Percentiles rank a stretch among this genome's conserved stretches.
phyloP scores from a whole-genome alignment of 2,797 vertebrate species.

The Lagocephalus sceleratus region DNA sequence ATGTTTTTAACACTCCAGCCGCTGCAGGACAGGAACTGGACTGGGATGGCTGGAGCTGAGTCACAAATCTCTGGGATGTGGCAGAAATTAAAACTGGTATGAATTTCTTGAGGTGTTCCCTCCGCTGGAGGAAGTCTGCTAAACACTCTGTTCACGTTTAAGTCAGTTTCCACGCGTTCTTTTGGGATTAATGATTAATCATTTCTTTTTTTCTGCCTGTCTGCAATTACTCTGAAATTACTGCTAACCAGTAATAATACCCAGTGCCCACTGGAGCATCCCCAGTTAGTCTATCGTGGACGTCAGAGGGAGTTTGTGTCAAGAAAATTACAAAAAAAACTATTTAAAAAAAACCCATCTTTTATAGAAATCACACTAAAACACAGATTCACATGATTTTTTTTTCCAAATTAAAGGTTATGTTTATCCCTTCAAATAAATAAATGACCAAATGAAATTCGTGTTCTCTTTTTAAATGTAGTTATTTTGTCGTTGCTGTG shows the following conservation, averaged over 20 bases:
- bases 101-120: conserved; percentile 65
- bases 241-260: conserved; percentile 7
- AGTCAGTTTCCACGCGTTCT: conserved; percentile 11
- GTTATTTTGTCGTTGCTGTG: too few relatives aligned
- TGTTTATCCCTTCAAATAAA: too few relatives aligned
- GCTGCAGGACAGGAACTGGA: conserved; percentile 39
- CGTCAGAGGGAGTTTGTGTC: too few relatives aligned
- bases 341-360: too few relatives aligned
- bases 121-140: conserved; percentile 61
- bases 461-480: too few relatives aligned
- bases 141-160: conserved; percentile 28
- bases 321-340: too few relatives aligned
- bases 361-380: too few relatives aligned
- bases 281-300: too few relatives aligned
- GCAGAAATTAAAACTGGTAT: conserved; percentile 23
- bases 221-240: conserved; percentile 1
- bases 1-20: conserved; percentile 42
- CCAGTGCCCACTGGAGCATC: conserved; percentile 5
- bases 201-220: background rate
- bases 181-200: conserved; percentile 21
- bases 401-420: too few relatives aligned
- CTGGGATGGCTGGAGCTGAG: conserved; percentile 41
- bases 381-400: too few relatives aligned
- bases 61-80: conserved; percentile 42
- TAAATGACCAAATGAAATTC: too few relatives aligned